A percentile compares a stretch with the other conserved stretches of the same genome.
phyloP scores from a whole-genome alignment of 2,888 invertebrate genomes.

The Alsophila aescularia region DNA sequence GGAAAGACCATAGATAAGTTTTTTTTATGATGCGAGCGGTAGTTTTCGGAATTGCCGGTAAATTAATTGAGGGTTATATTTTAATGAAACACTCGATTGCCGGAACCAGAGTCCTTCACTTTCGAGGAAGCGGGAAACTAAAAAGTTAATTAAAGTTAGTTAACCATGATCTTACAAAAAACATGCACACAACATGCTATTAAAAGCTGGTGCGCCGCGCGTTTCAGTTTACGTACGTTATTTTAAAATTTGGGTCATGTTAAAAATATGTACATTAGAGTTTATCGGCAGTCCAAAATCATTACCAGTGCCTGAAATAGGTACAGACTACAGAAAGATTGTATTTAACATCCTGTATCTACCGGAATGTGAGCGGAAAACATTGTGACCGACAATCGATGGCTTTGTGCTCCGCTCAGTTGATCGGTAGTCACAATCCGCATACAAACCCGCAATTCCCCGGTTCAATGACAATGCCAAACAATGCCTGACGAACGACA shows the following conservation, averaged over 20 bases:
- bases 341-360: slow-evolving; percentile 18
- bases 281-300: slow-evolving; percentile 31
- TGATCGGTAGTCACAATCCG: slow-evolving; percentile 35
- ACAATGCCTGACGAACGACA: slow-evolving; percentile 63
- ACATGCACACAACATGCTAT: slow-evolving; percentile 37
- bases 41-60: slow-evolving; percentile 39
- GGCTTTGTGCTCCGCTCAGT: slow-evolving; percentile 21
- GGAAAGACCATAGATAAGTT: slow-evolving; percentile 15
- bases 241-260: slow-evolving; percentile 47
- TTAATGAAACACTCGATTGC: slow-evolving; percentile 47
- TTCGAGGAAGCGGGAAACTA: slow-evolving; percentile 57
- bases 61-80: slow-evolving; percentile 47
- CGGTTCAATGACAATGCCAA: slow-evolving; percentile 71
- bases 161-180: slow-evolving; percentile 41
- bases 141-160: slow-evolving; percentile 45
- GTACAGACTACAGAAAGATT: slow-evolving; percentile 8
- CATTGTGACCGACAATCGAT: slow-evolving; percentile 26
- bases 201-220: slow-evolving; percentile 37
- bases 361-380: slow-evolving; percentile 26
- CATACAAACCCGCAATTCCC: slow-evolving; percentile 50
- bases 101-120: slow-evolving; percentile 62
- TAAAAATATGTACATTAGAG: slow-evolving; percentile 35
- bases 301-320: slow-evolving; percentile 20
- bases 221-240: slow-evolving; percentile 32
- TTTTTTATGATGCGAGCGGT: slow-evolving; percentile 40